Evolutionary conservation across 1,140 invertebrate species (phyloP).

Genomic region (Papilio aristodemus): DNA sequence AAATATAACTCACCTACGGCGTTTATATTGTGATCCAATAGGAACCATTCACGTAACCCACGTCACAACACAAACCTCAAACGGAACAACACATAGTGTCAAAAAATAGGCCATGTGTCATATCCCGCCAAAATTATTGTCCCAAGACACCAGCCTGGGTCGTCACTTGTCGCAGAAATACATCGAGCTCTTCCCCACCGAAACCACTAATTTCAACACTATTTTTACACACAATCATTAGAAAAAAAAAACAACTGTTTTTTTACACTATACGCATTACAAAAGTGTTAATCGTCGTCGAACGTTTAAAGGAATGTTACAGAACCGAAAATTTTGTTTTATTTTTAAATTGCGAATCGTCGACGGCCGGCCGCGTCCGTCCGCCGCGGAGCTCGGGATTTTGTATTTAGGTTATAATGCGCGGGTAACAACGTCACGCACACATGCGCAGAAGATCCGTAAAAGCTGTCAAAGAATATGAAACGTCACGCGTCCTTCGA

Average conservation of each 20-base stretch:
- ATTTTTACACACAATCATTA: constrained; percentile 61
- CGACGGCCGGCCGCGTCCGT: constrained; percentile 63
- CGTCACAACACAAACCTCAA: constrained; percentile 38
- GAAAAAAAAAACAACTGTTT: constrained; percentile 26
- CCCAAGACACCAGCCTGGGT: constrained; percentile 43
- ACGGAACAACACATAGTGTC: constrained; percentile 42
- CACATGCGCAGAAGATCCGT: constrained; percentile 66
- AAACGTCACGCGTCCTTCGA: not conserved
- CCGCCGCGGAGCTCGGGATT: constrained; percentile 68
- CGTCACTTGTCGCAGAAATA: constrained; percentile 59
- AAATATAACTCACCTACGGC: constrained; percentile 9
- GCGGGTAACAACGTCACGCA: constrained; percentile 72
- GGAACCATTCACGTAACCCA: constrained; percentile 31
- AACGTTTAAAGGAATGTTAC: constrained; percentile 43
- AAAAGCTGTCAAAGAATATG: constrained; percentile 52
- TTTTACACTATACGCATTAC: not conserved
- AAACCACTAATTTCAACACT: constrained; percentile 47
- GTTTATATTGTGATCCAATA: constrained; percentile 9
- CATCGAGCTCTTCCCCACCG: constrained; percentile 41
- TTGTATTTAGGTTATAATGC: constrained; percentile 77
- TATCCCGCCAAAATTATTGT: constrained; percentile 52
- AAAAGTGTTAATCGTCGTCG: constrained; percentile 31
- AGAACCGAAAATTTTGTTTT: constrained; percentile 56
- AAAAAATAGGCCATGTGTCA: constrained; percentile 40
- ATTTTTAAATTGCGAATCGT: constrained; percentile 67